These are phyloP conservation scores for Syngnathoides biaculeatus DNA, from an alignment of 2,113 vertebrate species.

Conservation along the genomic window DNA sequence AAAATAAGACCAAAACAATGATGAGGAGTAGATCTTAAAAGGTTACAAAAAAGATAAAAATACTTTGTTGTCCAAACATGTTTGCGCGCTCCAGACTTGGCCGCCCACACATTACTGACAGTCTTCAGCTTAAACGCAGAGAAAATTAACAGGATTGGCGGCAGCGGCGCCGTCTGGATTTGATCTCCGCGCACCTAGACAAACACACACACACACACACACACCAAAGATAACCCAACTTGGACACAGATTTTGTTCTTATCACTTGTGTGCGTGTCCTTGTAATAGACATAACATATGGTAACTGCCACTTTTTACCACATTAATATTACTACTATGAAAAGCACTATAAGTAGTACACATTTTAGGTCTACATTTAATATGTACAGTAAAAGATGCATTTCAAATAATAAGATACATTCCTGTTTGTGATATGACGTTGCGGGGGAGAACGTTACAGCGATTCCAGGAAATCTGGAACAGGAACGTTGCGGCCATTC, in stretches of 20 bases:
- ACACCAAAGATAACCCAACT: not conserved
- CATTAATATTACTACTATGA: no score
- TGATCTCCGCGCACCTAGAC: not conserved
- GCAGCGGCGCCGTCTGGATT: not conserved
- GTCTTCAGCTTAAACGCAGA: not conserved
- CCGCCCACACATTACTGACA: not conserved
- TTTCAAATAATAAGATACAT: no score
- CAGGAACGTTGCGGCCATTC: no score
- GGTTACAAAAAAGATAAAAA: no score
- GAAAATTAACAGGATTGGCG: not conserved
- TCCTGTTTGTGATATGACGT: no score
- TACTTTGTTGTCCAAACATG: not conserved
- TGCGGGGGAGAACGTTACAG: not conserved
- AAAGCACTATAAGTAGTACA: no score
- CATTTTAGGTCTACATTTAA: no score
- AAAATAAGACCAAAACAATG: no score
- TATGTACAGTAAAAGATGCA: no score
- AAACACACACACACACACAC: not conserved
- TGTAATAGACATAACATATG: no score
- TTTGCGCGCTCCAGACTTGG: not conserved
- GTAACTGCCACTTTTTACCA: no score
- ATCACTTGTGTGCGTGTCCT: not conserved
- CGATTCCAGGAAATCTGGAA: not conserved
- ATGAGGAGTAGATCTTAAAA: no score
- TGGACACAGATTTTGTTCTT: not conserved